Percentiles rank a stretch among this genome's conserved stretches.
These are phyloP conservation scores for Acrossocheilus fasciatus DNA, from an alignment of 2,797 vertebrate species.

Conservation along the genomic window DNA sequence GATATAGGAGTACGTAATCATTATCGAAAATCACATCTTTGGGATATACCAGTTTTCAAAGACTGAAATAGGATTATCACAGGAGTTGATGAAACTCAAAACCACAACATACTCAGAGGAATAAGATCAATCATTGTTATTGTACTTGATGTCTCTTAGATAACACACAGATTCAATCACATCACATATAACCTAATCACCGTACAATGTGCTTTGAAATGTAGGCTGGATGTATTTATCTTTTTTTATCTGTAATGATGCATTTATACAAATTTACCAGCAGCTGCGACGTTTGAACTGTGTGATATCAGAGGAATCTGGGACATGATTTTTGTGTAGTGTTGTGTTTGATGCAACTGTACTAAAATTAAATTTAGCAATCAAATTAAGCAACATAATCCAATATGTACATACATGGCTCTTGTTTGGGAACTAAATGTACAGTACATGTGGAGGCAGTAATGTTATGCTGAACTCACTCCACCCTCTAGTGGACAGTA, in stretches of 20 bases:
- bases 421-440: constrained; percentile 21
- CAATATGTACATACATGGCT: not conserved
- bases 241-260: not conserved
- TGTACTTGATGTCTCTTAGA: not conserved
- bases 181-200: constrained; percentile 20
- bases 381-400: not conserved
- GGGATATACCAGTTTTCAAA: not conserved
- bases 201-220: not conserved
- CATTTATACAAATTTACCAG: not conserved
- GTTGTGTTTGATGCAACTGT: not conserved
- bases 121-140: not conserved
- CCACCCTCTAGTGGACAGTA: constrained; percentile 54
- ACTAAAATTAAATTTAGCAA: not conserved
- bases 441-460: not conserved
- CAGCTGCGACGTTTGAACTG: not conserved
- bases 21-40: not conserved
- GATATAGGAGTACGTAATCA: not conserved
- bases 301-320: not conserved
- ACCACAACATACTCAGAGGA: not conserved
- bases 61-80: not conserved
- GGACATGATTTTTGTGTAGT: not conserved
- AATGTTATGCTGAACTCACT: constrained; percentile 19
- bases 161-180: constrained; percentile 4
- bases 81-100: not conserved
- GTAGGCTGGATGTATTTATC: too few species aligned